Conservation (phyloP, 2,797 vertebrate genomes). For the Threskiornis aethiopicus region DNA sequence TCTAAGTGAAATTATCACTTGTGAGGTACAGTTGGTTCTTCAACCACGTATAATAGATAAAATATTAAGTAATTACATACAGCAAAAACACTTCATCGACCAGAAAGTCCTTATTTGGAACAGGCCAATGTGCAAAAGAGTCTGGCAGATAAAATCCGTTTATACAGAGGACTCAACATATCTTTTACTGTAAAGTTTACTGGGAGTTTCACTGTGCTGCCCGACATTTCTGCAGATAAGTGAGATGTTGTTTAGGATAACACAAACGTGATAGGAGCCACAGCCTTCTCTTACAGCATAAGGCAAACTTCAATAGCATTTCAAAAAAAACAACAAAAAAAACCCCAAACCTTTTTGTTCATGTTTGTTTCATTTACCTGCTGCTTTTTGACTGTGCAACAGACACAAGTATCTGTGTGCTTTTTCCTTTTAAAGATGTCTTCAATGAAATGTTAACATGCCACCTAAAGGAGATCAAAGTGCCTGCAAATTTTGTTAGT, state of each 20-base stretch:
- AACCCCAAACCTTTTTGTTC: not conserved
- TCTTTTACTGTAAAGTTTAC: not conserved
- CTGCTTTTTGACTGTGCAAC: not conserved
- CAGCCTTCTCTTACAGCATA: not conserved
- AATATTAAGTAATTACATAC: not conserved
- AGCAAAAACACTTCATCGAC: not conserved
- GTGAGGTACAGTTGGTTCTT: not conserved
- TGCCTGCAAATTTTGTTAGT: slow-evolving; percentile 18
- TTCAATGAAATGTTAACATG: slow-evolving; percentile 46
- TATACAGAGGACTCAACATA: not conserved
- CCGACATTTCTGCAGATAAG: not conserved
- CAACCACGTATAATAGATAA: not conserved
- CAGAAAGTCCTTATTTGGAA: not conserved
- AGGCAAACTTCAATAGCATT: not conserved
- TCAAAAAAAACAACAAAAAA: not conserved
- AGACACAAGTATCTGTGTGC: not conserved
- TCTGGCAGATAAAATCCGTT: not conserved
- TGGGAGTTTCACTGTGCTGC: not conserved
- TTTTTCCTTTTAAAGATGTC: not conserved
- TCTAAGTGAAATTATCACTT: not conserved
- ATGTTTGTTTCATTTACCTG: not conserved
- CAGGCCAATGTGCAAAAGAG: not conserved
- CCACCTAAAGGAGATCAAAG: slow-evolving; percentile 54
- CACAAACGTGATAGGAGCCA: not conserved
- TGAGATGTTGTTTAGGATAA: not conserved